Base-by-base conservation (phyloP, 2,797 vertebrate species). In the Eleutherodactylus coqui region DNA sequence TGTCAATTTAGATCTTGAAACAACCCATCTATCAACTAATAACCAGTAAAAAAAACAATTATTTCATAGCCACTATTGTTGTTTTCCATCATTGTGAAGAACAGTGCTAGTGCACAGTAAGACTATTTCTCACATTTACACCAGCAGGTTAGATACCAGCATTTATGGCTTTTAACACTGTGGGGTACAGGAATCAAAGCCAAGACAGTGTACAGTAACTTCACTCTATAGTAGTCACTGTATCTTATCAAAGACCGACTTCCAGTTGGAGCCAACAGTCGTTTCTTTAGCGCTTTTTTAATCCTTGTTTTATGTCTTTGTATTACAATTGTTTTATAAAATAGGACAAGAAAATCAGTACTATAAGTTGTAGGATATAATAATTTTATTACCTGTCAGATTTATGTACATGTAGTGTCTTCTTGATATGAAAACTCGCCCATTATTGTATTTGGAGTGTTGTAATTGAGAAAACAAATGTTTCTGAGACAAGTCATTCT, bases 161-260 rank as follows among this genome's bases (percentile, higher is more conserved):
- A 45, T 41, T n/a, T 62, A 7, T n/a, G 13, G 24, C 77, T 62
- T 79, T 60, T 19, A 62, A 60, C 77, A 32, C 55, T 43, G 55
- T 79, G 10, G 53, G 41, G 24, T 45, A 24, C 5, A 13, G 29
- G n/a, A 43, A 43, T 79, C 78, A 79, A 79, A 64, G 58, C 38
- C 38, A 79, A 62, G 36, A 79, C 76, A 79, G 53, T 62, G 51
- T 60, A n/a, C n/a, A n/a, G n/a, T n/a, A 64, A 64, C 55, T 47
- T 14, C 11, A 43, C 78, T 62, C 13, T 19, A 64, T 7, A 47
- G 45, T 27, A 64, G 38, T 47, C 58, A 64, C 16, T 29, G 13
- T 9, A 11, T 41, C 41, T 41, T 64, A 79, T 60, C 76, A 60
- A 79, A 79, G 76, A 13, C 36, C 13, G n/a, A n/a, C n/a, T n/a